Evolutionary conservation across 1,140 invertebrate species (phyloP), one percentile per base, ranked within the genome.

Genomic region (Calephelis virginiensis): DNA sequence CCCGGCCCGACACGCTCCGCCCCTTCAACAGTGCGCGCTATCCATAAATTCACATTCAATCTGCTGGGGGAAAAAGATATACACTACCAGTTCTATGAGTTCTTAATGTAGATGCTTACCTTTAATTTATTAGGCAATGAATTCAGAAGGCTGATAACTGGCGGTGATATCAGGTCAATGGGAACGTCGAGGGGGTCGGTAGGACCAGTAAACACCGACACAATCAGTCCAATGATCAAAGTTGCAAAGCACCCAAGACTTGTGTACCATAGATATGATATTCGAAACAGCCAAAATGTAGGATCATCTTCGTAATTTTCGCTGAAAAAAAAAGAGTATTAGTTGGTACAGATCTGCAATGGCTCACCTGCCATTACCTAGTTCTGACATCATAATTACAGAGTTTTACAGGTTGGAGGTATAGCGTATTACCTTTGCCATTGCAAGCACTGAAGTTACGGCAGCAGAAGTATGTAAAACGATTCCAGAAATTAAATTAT

Each of bases 181-280:
- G 92, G 92, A 8, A 93, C 88, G 1, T 90, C 77, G 9, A 92
- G 69, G 0, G 92, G 91, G 70, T 93, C 91, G 53, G 86, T 85
- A 68, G 81, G 80, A 14, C 82, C 94, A 7, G 96, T 96, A 0
- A 94, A 70, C 1, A 94, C 89, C 56, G 96, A 97, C 1, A 96
- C 93, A 0, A 94, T 43, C 40, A 96, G 81, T 1, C 97, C 97
- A 11, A 96, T 85, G 5, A 96, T 68, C 38, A 97, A 86, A 0
- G 96, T 96, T 0, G 94, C 86, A 0, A 94, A 69, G 59, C 94
- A 95, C 1, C 95, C 96, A n/a, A 97, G 94, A 38, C 93, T 93
- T n/a, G 95, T 93, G 72, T 94, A 95, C 94, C 94, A 94, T 81
- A 94, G 91, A 72, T 95, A 94, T 28, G 94, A 94, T 63, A 95